These are phyloP conservation scores for Clarias batrachus DNA, from an alignment of 2,113 vertebrate species.

Conservation along the genomic window DNA sequence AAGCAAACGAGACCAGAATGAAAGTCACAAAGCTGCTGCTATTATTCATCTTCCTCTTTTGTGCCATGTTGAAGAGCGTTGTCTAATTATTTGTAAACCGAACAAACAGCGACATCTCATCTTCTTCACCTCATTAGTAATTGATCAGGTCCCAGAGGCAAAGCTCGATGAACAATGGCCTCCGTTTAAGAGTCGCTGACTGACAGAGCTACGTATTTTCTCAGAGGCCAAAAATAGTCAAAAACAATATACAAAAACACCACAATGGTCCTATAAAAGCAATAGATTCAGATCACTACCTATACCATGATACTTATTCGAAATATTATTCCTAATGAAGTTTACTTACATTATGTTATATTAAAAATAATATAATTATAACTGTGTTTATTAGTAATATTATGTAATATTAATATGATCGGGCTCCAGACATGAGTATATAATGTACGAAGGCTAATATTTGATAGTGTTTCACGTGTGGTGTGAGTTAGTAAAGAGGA, in stretches of 20 bases:
- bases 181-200: slow-evolving; percentile 15
- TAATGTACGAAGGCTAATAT: slow-evolving; percentile 21
- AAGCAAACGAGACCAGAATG: not conserved
- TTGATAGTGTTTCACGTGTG: slow-evolving; percentile 24
- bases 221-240: not conserved
- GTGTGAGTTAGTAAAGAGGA: slow-evolving; percentile 18
- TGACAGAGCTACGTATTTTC: not conserved
- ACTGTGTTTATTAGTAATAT: no score
- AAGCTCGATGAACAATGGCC: slow-evolving; percentile 20
- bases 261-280: not conserved
- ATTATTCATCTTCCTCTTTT: slow-evolving; percentile 5
- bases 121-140: slow-evolving; percentile 46
- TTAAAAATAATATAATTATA: no score
- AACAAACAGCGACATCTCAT: slow-evolving; percentile 38
- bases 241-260: not conserved
- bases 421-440: not conserved
- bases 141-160: slow-evolving; percentile 42
- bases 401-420: not conserved
- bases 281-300: not conserved
- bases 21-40: not conserved
- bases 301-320: no score
- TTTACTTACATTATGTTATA: not conserved
- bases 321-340: not conserved
- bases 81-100: slow-evolving; percentile 37
- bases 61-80: slow-evolving; percentile 23